Base-by-base conservation (phyloP, 2,888 invertebrate genomes). In the Ceraclea dissimilis region DNA sequence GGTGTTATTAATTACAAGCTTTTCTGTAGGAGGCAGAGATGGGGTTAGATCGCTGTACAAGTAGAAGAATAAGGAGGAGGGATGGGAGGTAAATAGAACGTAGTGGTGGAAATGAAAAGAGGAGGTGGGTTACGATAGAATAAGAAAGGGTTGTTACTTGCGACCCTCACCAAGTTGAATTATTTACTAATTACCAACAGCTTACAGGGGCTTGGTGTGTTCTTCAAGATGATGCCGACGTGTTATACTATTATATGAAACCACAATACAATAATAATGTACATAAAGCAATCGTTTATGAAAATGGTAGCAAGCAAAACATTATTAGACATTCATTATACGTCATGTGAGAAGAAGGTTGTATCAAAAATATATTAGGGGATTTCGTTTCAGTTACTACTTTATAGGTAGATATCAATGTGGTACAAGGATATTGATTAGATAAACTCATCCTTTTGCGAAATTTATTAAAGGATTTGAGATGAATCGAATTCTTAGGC, bases 141-240 rank as follows among this genome's bases (percentile, higher is more conserved):
- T 26, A 13, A 50, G 53, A 48, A 46, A 39, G 34, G 52, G 51
- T 43, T 54, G n/a, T 21, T 46, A 21, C 49, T 33, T 34, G 13
- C 39, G 13, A 26, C 50, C 59, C 53, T 58, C 53, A 51, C 48
- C 58, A 33, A 57, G 61, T 60, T 63, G 63, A 63, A 63, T 63
- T 63, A 63, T 63, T 63, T 60, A 61, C 61, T 63, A 61, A 63
- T 63, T 63, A 63, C 60, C 56, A 57, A 60, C 58, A 58, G 60
- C 52, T 54, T 39, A 52, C 54, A 47, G 61, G 54, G 46, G 39
- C 13, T 39, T 39, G 39, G 13, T 13, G 13, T 39, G 39, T 39
- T 39, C 52, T 49, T 43, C 49, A 53, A 49, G 53, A 49, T 22
- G 52, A 48, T 17, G 52, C 8, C 44, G 13, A 21, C 26, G 39